Conservation (phyloP, 2,113 vertebrate species). For the Oryzias celebensis region DNA sequence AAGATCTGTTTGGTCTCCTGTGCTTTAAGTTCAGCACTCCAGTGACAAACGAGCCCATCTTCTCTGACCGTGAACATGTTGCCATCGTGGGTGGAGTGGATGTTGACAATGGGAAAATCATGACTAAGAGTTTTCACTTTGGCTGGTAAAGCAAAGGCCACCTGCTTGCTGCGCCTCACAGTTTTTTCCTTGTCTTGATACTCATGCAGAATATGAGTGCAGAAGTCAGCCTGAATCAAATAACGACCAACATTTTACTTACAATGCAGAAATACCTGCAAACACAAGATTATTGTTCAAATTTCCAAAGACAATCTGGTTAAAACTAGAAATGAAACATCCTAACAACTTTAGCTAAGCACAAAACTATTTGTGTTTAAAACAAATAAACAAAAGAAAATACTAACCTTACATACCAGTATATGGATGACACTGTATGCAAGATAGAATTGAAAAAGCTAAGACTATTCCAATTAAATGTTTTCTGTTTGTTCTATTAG, state of each 20-base stretch:
- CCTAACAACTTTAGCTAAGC: no score
- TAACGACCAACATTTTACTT: background rate
- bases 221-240: constrained; percentile 77
- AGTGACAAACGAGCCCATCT: constrained; percentile 79
- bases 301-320: no score
- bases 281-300: no score
- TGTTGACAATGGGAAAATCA: constrained; percentile 64
- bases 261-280: background rate
- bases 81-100: constrained; percentile 67
- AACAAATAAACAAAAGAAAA: no score
- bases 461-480: no score
- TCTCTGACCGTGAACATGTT: constrained; percentile 77
- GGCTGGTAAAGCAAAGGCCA: constrained; percentile 77
- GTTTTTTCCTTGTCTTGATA: constrained; percentile 72
- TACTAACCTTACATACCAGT: no score
- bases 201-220: constrained; percentile 77
- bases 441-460: no score
- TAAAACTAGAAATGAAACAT: no score
- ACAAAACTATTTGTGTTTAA: no score
- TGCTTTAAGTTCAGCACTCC: constrained; percentile 79
- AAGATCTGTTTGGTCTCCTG: constrained; percentile 80
- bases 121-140: constrained; percentile 41
- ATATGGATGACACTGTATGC: no score
- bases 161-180: constrained; percentile 55
- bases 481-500: no score